Evolutionary conservation across 1,140 invertebrate genomes (phyloP).

Genomic region (Berghia stephanieae): DNA sequence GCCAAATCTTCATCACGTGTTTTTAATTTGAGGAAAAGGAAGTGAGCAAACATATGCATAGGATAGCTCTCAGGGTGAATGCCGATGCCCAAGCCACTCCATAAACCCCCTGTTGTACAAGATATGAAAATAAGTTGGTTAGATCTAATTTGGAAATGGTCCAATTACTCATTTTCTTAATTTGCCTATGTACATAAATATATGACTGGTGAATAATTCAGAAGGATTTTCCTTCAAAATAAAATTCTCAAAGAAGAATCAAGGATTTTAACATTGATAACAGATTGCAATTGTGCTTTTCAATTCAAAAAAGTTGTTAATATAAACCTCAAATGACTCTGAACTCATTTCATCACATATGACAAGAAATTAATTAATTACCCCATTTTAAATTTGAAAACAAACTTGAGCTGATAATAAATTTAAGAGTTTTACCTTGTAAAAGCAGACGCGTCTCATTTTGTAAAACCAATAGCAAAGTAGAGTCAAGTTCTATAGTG

Average conservation of each 20-base stretch:
- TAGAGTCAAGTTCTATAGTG: slow-evolving; percentile 79
- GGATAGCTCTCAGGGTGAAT: slow-evolving; percentile 81
- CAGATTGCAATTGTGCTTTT: no score
- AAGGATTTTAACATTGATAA: no score
- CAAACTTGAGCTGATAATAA: no score
- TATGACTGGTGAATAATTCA: no score
- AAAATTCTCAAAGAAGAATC: no score
- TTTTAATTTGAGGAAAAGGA: slow-evolving; percentile 79
- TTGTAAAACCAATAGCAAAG: slow-evolving; percentile 70
- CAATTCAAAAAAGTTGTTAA: no score
- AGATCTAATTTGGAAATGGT: no score
- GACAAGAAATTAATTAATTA: background rate
- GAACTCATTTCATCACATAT: background rate
- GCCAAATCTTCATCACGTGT: slow-evolving; percentile 79
- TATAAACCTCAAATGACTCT: no score
- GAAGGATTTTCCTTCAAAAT: no score
- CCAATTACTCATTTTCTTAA: no score
- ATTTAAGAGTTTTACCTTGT: slow-evolving; percentile 52
- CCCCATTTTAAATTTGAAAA: background rate
- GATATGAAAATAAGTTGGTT: slow-evolving; percentile 12
- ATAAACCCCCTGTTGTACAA: slow-evolving; percentile 74
- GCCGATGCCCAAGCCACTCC: slow-evolving; percentile 78
- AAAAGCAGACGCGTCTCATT: slow-evolving; percentile 68
- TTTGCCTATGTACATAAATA: no score
- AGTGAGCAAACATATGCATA: slow-evolving; percentile 85